Conservation (phyloP, 2,797 vertebrate genomes). For the Calcarius lapponicus region DNA sequence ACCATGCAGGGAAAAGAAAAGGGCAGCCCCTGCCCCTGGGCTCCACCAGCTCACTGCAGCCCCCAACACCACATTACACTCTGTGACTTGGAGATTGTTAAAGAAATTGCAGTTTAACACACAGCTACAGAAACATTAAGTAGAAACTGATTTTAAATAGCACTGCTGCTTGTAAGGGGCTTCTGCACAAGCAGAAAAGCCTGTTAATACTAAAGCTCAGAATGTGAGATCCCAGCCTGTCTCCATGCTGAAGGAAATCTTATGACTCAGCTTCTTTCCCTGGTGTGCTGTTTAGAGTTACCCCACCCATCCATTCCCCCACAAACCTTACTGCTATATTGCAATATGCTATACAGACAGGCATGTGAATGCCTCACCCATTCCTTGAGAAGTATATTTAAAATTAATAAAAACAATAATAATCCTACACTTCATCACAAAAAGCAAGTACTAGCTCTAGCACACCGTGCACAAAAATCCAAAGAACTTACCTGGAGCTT, state of each 20-base stretch:
- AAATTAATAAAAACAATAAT: background rate
- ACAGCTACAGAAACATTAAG: background rate
- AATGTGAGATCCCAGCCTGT: background rate
- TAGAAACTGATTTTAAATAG: background rate
- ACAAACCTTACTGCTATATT: background rate
- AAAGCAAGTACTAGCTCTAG: background rate
- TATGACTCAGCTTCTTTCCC: slow-evolving; percentile 54
- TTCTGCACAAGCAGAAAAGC: background rate
- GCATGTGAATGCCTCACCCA: background rate
- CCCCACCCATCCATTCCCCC: slow-evolving; percentile 47
- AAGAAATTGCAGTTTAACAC: background rate
- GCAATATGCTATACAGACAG: background rate
- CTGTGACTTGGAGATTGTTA: background rate
- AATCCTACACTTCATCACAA: background rate
- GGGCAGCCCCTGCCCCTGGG: background rate
- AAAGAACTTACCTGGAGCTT: background rate
- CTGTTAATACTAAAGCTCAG: background rate
- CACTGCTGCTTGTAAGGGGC: background rate
- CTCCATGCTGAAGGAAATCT: slow-evolving; percentile 1
- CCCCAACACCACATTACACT: background rate
- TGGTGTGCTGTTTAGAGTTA: slow-evolving; percentile 20
- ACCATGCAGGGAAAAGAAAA: background rate
- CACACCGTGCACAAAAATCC: background rate
- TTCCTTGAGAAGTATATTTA: background rate
- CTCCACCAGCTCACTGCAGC: background rate